phyloP scores from a whole-genome alignment of 2,797 vertebrate species.

The Bryconaethiops microstoma region DNA sequence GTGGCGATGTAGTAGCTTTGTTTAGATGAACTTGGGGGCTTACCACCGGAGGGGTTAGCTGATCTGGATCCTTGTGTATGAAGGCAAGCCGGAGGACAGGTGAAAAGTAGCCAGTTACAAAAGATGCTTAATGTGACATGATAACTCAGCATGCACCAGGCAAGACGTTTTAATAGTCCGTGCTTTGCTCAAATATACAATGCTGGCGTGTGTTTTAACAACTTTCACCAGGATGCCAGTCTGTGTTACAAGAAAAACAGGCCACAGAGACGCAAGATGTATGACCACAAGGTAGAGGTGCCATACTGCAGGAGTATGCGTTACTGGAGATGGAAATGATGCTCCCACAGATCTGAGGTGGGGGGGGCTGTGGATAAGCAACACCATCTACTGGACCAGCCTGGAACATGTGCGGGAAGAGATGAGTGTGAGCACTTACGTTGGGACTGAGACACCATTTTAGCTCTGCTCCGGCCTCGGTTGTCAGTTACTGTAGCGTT shows the following conservation, averaged over 20 bases:
- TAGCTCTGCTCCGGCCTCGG: constrained; percentile 93
- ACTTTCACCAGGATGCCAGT: constrained; percentile 35
- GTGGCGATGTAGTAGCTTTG: constrained; percentile 52
- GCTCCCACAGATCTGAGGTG: neutral
- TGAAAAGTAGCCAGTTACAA: constrained; percentile 76
- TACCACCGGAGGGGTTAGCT: constrained; percentile 99
- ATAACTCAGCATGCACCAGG: constrained; percentile 82
- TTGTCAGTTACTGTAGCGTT: constrained; percentile 85
- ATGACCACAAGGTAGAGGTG: constrained; percentile 56
- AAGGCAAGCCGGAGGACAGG: constrained; percentile 89
- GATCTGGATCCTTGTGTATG: constrained; percentile 99
- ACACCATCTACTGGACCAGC: constrained; percentile 12
- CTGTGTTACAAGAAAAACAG: constrained; percentile 48
- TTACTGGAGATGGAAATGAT: constrained; percentile 37
- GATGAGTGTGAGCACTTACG: constrained; percentile 75
- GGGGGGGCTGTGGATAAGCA: constrained; percentile 44
- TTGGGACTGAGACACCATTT: constrained; percentile 97
- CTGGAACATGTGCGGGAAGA: neutral
- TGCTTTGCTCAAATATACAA: constrained; percentile 34
- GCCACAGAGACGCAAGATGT: constrained; percentile 36
- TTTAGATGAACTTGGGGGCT: constrained; percentile 80
- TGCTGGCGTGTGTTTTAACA: constrained; percentile 42
- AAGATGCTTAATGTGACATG: constrained; percentile 73
- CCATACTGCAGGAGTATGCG: constrained; percentile 50
- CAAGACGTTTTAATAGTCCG: constrained; percentile 53